A percentile compares a stretch with the other conserved stretches of the same genome.
Evolutionary conservation across 37 sponge, comb jelly and placozoan species (phyloP).

Genomic region (Axinella damicornis): DNA sequence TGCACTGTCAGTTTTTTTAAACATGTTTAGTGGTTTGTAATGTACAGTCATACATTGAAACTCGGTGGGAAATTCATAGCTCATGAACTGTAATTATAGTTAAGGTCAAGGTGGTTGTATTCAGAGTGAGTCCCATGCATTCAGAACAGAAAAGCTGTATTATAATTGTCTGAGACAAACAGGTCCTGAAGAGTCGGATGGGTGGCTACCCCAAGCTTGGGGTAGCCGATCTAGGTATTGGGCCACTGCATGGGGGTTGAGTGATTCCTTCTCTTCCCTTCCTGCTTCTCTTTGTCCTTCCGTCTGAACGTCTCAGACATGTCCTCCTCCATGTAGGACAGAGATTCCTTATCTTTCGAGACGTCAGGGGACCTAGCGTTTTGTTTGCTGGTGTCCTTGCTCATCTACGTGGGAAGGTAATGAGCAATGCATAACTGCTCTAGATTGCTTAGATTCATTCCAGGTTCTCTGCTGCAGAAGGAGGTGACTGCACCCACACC

Average conservation of each 20-base stretch:
- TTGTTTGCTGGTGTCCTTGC: slow-evolving; percentile 16
- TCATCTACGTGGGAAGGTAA: slow-evolving; percentile 43
- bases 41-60: no score
- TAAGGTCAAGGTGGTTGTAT: no score
- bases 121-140: no score
- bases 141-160: background rate
- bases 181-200: background rate
- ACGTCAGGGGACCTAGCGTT: background rate
- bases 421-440: no score
- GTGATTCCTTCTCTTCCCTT: background rate
- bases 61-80: no score
- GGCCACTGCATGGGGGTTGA: background rate
- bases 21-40: no score
- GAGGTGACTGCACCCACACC: background rate
- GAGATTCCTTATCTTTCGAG: background rate
- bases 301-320: slow-evolving; percentile 76
- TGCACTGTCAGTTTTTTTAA: no score
- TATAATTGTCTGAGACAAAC: background rate
- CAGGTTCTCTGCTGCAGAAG: no score
- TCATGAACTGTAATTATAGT: no score
- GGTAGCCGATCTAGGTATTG: background rate
- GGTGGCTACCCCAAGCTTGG: background rate
- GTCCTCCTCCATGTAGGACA: slow-evolving; percentile 18
- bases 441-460: no score
- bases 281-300: slow-evolving; percentile 44